Conservation (phyloP, 2,113 vertebrate species). For the Onychostruthus taczanowskii region DNA sequence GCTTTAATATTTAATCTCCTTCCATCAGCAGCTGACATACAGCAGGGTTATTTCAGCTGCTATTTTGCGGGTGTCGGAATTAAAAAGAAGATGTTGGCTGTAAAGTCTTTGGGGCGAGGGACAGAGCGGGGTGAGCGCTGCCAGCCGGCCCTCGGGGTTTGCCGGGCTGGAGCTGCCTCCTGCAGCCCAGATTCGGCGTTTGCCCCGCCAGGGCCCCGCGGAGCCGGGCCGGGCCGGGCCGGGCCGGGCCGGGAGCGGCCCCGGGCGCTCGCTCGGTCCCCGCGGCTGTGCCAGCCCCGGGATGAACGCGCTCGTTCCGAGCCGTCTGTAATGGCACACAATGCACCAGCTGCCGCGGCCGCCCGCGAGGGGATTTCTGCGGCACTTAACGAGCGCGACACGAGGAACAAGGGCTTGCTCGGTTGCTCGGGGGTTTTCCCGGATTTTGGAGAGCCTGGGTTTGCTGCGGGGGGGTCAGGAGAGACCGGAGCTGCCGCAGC, state of each 20-base stretch:
- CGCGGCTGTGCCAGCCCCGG: not conserved
- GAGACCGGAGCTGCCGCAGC: not conserved
- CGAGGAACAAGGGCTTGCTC: accelerated
- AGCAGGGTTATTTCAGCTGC: slow-evolving; percentile 25
- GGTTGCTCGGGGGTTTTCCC: accelerated
- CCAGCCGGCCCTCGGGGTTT: not conserved
- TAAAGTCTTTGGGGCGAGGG: not conserved
- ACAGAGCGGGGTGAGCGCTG: not conserved
- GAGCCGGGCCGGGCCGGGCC: too few species aligned
- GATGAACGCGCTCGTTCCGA: not conserved
- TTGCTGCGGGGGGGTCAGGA: not conserved
- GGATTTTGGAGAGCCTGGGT: accelerated
- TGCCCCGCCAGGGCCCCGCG: not conserved
- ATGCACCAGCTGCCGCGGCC: not conserved
- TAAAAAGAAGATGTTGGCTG: slow-evolving; percentile 13
- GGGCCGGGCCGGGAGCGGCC: too few species aligned
- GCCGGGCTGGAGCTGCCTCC: not conserved
- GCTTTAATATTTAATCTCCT: slow-evolving; percentile 59
- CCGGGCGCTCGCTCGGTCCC: too few species aligned
- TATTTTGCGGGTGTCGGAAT: slow-evolving; percentile 15
- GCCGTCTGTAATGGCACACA: not conserved
- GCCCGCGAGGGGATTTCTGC: not conserved
- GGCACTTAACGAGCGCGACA: not conserved
- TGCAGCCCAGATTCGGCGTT: accelerated
- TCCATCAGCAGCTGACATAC: slow-evolving; percentile 48